Conservation (phyloP, 2,113 vertebrate genomes). For the Stigmatopora nigra region DNA sequence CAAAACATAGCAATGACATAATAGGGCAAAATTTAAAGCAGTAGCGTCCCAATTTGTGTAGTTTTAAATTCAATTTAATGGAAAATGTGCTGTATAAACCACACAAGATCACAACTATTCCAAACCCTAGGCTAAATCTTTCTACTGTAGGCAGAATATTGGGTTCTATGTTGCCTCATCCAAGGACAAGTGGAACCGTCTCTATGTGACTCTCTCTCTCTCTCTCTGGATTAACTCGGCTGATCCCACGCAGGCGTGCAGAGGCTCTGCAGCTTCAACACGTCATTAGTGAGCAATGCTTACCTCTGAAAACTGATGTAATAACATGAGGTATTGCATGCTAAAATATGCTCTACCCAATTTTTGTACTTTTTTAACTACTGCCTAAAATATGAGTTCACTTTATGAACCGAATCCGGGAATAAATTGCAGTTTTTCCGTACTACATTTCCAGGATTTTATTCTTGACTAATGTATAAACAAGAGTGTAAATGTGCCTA, state of each 20-base stretch:
- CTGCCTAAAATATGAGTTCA: neutral
- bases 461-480: too few relatives aligned
- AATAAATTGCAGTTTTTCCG: neutral
- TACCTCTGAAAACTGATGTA: constrained; percentile 5
- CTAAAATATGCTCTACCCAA: neutral
- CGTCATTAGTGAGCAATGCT: constrained; percentile 25
- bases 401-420: neutral
- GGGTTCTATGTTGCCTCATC: constrained; percentile 3
- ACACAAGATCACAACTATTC: too few relatives aligned
- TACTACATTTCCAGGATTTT: neutral
- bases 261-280: constrained; percentile 23
- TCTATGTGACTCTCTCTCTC: constrained; percentile 1
- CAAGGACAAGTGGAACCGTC: constrained; percentile 32
- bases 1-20: too few relatives aligned
- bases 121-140: too few relatives aligned
- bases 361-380: neutral
- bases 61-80: too few relatives aligned
- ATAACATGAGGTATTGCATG: neutral
- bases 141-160: neutral
- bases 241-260: constrained; percentile 29
- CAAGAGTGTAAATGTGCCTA: neutral
- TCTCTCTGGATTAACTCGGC: constrained; percentile 33
- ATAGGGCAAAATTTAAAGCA: too few relatives aligned
- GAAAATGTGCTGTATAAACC: neutral
- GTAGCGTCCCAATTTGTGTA: too few relatives aligned